These are phyloP conservation scores for Polypedilum vanderplanki DNA, from an alignment of 1,140 invertebrate genomes.

Conservation along the genomic window DNA sequence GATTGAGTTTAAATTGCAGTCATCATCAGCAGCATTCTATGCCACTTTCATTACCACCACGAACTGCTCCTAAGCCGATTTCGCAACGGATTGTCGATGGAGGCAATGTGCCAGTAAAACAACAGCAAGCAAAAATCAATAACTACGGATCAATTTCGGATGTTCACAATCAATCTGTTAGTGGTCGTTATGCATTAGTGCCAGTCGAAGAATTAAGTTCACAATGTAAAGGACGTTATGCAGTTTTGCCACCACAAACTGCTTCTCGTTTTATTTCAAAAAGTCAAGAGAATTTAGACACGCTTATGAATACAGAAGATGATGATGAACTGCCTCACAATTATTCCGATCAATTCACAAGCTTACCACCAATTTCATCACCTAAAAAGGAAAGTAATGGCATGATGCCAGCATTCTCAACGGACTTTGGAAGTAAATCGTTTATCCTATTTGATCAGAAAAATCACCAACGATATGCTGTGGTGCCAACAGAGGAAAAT, in stretches of 20 bases:
- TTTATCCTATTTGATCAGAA: conserved; percentile 52
- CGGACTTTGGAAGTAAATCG: conserved; percentile 50
- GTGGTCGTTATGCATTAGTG: conserved; percentile 45
- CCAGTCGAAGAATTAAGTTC: conserved; percentile 43
- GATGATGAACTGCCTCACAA: conserved; percentile 32
- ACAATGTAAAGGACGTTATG: conserved; percentile 33
- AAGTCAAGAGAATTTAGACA: conserved; percentile 35
- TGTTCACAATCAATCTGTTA: conserved; percentile 32
- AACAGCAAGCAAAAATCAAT: conserved; percentile 36
- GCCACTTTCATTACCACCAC: conserved; percentile 33
- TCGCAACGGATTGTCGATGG: conserved; percentile 22
- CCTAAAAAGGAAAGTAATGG: conserved; percentile 35
- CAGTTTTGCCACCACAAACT: conserved; percentile 34
- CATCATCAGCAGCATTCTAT: conserved; percentile 33
- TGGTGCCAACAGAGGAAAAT: conserved; percentile 51
- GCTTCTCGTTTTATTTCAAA: conserved; percentile 34
- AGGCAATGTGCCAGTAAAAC: conserved; percentile 36
- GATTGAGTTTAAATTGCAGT: conserved; percentile 19
- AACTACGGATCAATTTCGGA: not conserved
- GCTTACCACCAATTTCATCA: conserved; percentile 32
- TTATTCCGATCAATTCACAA: conserved; percentile 38
- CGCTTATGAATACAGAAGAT: conserved; percentile 29
- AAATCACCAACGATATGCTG: conserved; percentile 51
- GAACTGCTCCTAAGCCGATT: conserved; percentile 33
- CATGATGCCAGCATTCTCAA: conserved; percentile 46